A percentile compares a stretch with the other conserved stretches of the same genome.
Evolutionary conservation across 2,888 invertebrate species (phyloP).

Genomic region (Aphodius sticticus): DNA sequence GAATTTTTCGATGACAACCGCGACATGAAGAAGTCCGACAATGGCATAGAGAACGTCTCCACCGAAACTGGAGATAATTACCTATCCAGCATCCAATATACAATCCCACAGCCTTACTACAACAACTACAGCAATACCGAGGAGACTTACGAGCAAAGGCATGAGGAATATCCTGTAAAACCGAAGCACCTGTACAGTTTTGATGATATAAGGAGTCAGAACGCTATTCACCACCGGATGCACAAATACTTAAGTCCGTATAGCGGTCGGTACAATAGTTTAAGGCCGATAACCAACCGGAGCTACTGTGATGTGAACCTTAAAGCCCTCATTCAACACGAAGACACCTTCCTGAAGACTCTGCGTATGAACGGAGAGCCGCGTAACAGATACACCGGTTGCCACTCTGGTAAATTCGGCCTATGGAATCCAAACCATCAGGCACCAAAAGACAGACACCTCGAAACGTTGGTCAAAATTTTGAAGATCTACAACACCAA

Average conservation of each 20-base stretch:
- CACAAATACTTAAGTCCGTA: not conserved
- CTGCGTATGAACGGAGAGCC: not conserved
- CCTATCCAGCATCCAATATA: not conserved
- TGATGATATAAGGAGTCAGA: slow-evolving; percentile 8
- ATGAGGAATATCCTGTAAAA: not conserved
- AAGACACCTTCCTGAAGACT: slow-evolving; percentile 6
- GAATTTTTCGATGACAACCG: not conserved
- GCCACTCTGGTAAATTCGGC: not conserved
- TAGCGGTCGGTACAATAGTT: not conserved
- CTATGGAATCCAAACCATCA: slow-evolving; percentile 17
- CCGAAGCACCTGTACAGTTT: slow-evolving; percentile 9
- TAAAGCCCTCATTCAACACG: slow-evolving; percentile 8
- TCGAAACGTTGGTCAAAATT: slow-evolving; percentile 14
- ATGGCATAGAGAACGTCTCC: not conserved
- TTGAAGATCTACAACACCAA: slow-evolving; percentile 12
- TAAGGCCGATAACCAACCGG: not conserved
- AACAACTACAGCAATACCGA: not conserved
- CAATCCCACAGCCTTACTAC: not conserved
- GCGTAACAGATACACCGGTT: not conserved
- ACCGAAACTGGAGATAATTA: not conserved
- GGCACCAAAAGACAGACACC: not conserved
- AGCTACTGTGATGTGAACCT: slow-evolving; percentile 16
- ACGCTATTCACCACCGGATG: slow-evolving; percentile 6
- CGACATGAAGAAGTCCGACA: not conserved
- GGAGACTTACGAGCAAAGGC: not conserved